These are phyloP conservation scores for Lucifuga dentata DNA, from an alignment of 2,113 vertebrate genomes.

Conservation along the genomic window DNA sequence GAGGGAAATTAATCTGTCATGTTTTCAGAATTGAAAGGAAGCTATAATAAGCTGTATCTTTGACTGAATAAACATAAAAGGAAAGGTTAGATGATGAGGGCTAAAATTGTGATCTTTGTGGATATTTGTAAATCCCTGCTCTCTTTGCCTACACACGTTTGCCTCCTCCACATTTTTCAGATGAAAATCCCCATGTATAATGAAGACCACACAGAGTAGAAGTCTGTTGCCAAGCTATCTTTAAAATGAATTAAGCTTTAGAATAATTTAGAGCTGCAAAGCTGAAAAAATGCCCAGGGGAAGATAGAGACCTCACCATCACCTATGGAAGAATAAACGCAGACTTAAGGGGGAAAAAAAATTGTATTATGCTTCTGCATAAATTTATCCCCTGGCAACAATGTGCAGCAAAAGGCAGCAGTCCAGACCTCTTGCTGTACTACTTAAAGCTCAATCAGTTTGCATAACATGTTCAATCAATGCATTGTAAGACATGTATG, in stretches of 20 bases:
- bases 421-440: constrained; percentile 29
- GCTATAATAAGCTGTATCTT: constrained; percentile 35
- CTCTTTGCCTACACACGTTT: constrained; percentile 48
- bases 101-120: constrained; percentile 45
- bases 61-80: constrained; percentile 45
- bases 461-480: constrained; percentile 18
- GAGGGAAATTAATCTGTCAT: constrained; percentile 47
- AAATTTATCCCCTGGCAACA: constrained; percentile 53
- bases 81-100: constrained; percentile 48
- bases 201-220: constrained; percentile 88
- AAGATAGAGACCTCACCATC: constrained; percentile 59
- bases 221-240: constrained; percentile 88
- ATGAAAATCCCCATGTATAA: constrained; percentile 86
- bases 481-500: constrained; percentile 21
- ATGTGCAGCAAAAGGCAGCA: constrained; percentile 28
- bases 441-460: constrained; percentile 42
- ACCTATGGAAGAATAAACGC: constrained; percentile 65
- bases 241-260: constrained; percentile 82
- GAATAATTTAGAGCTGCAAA: constrained; percentile 31
- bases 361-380: constrained; percentile 58
- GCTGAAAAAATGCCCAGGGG: constrained; percentile 49
- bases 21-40: constrained; percentile 24
- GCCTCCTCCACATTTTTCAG: constrained; percentile 68
- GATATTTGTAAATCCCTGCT: constrained; percentile 46
- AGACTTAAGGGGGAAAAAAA: constrained; percentile 55